These are phyloP conservation scores for Columba guinea DNA, from an alignment of 2,797 vertebrate genomes.

Conservation along the genomic window DNA sequence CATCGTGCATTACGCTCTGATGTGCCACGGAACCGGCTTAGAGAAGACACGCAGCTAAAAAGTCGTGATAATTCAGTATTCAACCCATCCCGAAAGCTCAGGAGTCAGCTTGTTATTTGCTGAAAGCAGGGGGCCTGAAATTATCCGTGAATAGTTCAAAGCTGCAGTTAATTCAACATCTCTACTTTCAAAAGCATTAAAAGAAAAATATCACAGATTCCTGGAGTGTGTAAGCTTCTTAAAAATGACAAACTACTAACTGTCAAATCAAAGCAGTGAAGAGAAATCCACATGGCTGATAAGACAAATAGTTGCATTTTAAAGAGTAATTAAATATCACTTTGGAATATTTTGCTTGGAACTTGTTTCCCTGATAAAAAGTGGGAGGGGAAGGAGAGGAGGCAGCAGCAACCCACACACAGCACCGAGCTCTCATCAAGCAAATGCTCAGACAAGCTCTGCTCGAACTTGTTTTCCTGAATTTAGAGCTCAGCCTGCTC, in stretches of 20 bases:
- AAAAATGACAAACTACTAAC: constrained; percentile 64
- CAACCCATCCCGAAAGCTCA: constrained; percentile 59
- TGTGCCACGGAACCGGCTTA: constrained; percentile 23
- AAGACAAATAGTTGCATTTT: constrained; percentile 67
- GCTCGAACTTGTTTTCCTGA: not conserved
- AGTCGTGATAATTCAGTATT: constrained; percentile 44
- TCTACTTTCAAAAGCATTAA: constrained; percentile 53
- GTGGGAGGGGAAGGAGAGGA: not conserved
- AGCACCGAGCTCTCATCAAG: not conserved
- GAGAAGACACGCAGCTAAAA: not conserved
- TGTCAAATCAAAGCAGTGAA: constrained; percentile 66
- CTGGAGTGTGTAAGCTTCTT: constrained; percentile 52
- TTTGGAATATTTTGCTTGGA: constrained; percentile 66
- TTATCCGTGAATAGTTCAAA: constrained; percentile 70
- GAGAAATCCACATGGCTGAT: constrained; percentile 57
- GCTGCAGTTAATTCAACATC: constrained; percentile 68
- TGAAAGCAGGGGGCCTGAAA: constrained; percentile 64
- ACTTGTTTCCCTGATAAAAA: constrained; percentile 48
- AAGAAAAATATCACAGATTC: constrained; percentile 65
- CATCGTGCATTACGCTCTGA: not conserved
- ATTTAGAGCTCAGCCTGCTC: not conserved
- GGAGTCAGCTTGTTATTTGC: constrained; percentile 59
- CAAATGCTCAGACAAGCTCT: not conserved
- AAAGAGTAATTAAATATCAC: constrained; percentile 67
- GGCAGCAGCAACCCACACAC: not conserved